Base-by-base conservation (phyloP, 2,888 invertebrate genomes). In the Drosophila incognita region DNA sequence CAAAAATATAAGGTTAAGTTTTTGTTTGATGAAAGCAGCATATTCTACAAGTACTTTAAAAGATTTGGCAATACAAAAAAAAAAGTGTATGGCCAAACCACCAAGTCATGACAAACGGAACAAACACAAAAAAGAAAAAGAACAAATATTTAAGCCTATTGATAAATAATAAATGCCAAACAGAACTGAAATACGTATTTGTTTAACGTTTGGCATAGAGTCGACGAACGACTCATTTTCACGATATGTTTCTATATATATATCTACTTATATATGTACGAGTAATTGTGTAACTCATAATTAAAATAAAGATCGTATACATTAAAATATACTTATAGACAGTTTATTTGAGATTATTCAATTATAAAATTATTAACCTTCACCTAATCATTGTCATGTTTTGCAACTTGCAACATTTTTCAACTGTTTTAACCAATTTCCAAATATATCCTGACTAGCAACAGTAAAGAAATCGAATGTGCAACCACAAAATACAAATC, bases 241-340 rank as follows among this genome's bases (percentile, higher is more conserved):
- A 31, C 59, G 49, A 60, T 69, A 76, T 79, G 82, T 86, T 81
- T 76, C 76, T 69, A 69, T 57, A 56, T 38, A 57, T 57, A 56
- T 38, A 57, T n/a, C 15, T 24, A 46, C 46, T 46, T 29, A 36
- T 60, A 27, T 46, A 59, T 33, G 36, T 82, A 76, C 64, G 58
- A 66, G 63, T 72, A 70, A 70, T 74, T 84, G 71, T 86, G 64
- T 69, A 72, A 74, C 56, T 79, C 73, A 74, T 84, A 76, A 69
- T 81, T 81, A 74, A 76, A 78, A 87, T 85, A 87, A 81, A 82
- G 59, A 67, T 75, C 70, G 65, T 69, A 71, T 79, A 73, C 78
- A 79, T 73, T 58, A 74, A 67, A 78, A 67, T 67, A 67, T 53
- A 68, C 42, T 48, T 63, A 61, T 35, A 74, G 48, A 64, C 62